These are phyloP conservation scores for Masnerella sp. DNA, from an alignment of 2,888 invertebrate species.

Conservation along the genomic window DNA sequence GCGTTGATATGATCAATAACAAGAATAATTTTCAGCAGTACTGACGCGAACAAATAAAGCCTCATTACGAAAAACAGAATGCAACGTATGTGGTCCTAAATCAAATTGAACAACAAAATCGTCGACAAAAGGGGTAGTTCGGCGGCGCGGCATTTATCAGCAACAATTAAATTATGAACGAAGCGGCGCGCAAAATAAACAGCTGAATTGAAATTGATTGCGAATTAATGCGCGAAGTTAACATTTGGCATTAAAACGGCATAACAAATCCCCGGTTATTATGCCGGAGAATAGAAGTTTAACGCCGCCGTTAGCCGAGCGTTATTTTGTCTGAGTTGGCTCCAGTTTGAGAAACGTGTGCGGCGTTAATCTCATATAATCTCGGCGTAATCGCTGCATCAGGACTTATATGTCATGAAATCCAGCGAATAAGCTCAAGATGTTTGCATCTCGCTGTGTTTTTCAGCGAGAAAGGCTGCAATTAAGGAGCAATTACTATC, in stretches of 20 bases:
- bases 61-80: no score
- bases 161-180: slow-evolving; percentile 18
- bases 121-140: no score
- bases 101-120: no score
- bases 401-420: slow-evolving; percentile 51
- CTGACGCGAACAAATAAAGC: no score
- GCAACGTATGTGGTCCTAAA: no score
- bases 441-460: slow-evolving; percentile 57
- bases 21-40: no score
- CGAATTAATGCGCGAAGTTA: slow-evolving; percentile 44
- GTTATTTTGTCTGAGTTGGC: slow-evolving; percentile 55
- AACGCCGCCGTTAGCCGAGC: slow-evolving; percentile 32
- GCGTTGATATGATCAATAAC: no score
- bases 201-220: slow-evolving; percentile 44
- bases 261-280: slow-evolving; percentile 37
- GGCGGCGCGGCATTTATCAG: slow-evolving; percentile 10
- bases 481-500: slow-evolving; percentile 68
- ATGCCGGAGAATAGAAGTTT: slow-evolving; percentile 43
- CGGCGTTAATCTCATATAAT: slow-evolving; percentile 59
- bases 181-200: slow-evolving; percentile 20
- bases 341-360: slow-evolving; percentile 56
- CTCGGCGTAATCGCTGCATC: slow-evolving; percentile 54
- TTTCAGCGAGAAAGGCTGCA: slow-evolving; percentile 60
- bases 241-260: slow-evolving; percentile 45
- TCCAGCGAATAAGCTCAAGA: slow-evolving; percentile 44